phyloP scores from a whole-genome alignment of 2,888 invertebrate species.

The Nymphalis urticae region DNA sequence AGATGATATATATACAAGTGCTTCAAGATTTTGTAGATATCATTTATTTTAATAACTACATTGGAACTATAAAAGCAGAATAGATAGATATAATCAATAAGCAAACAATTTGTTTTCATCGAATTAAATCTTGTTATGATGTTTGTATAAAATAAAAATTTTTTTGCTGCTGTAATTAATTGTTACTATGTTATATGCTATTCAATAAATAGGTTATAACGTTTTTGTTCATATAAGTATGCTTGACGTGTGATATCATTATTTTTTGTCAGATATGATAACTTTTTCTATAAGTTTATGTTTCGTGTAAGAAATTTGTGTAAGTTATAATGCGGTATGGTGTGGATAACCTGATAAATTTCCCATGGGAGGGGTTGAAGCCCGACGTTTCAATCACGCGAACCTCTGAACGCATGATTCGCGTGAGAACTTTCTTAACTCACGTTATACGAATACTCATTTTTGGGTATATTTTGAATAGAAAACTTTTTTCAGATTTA shows the following conservation, averaged over 20 bases:
- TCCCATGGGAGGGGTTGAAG: slow-evolving; percentile 64
- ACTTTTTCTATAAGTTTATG: not conserved
- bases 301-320: slow-evolving; percentile 5
- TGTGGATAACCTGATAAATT: slow-evolving; percentile 37
- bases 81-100: not conserved
- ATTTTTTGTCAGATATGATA: no score
- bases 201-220: no score
- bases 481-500: not conserved
- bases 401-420: slow-evolving; percentile 48
- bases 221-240: no score
- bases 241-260: no score
- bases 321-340: slow-evolving; percentile 12
- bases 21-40: not conserved
- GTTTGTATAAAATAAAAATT: no score
- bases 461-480: slow-evolving; percentile 6
- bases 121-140: no score
- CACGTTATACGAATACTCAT: slow-evolving; percentile 13
- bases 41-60: not conserved
- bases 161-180: no score
- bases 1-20: not conserved
- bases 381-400: slow-evolving; percentile 61
- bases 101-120: no score
- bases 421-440: slow-evolving; percentile 43
- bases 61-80: not conserved
- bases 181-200: no score